Percentiles rank a stretch among this genome's conserved stretches.
phyloP scores from a whole-genome alignment of 2,888 invertebrate species.

The Mimachlamys varia region DNA sequence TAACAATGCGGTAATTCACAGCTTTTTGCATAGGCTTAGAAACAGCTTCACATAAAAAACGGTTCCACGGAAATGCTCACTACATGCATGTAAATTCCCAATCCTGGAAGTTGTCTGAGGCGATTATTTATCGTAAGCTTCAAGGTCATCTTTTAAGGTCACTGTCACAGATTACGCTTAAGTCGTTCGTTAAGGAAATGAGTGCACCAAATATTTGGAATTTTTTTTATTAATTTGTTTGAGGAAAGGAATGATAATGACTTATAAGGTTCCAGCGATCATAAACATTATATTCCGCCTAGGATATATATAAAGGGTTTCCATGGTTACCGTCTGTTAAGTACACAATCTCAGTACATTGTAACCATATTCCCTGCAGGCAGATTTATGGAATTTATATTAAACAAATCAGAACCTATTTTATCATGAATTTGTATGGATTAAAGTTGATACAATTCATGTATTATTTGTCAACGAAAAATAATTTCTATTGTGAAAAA shows the following conservation, averaged over 20 bases:
- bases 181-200: neutral
- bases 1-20: conserved; percentile 25
- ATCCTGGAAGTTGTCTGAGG: neutral
- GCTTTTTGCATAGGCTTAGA: conserved; percentile 34
- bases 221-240: neutral
- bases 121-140: conserved; percentile 10
- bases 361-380: too few relatives aligned
- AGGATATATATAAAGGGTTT: too few relatives aligned
- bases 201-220: neutral
- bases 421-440: too few relatives aligned
- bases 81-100: conserved; percentile 12
- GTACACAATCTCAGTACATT: too few relatives aligned
- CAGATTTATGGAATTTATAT: too few relatives aligned
- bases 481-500: too few relatives aligned
- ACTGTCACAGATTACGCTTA: neutral
- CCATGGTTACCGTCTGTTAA: too few relatives aligned
- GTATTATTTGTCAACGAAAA: too few relatives aligned
- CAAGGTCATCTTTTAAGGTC: neutral
- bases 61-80: neutral
- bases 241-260: neutral
- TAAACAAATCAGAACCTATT: too few relatives aligned
- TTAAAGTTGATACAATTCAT: too few relatives aligned
- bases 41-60: neutral
- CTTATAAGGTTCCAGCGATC: too few relatives aligned
- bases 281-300: too few relatives aligned